These are phyloP conservation scores for Propsilocerus akamusi DNA, from an alignment of 1,140 invertebrate genomes.

Conservation along the genomic window DNA sequence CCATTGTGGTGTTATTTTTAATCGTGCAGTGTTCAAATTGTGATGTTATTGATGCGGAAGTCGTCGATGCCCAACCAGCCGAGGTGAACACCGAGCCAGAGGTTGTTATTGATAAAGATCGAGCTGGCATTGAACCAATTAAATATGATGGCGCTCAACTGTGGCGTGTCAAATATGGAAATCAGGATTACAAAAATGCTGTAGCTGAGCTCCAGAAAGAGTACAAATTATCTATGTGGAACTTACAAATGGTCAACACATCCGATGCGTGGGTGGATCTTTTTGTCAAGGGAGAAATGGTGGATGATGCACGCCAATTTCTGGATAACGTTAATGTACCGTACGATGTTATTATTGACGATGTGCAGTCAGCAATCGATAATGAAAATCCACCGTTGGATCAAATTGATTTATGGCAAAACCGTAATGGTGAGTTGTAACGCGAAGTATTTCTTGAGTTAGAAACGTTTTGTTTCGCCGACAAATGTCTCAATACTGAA, in stretches of 20 bases:
- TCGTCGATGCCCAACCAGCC: not conserved
- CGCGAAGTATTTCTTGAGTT: not conserved
- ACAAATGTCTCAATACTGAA: conserved; percentile 1
- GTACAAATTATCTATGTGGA: conserved; percentile 13
- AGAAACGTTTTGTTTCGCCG: too few relatives aligned
- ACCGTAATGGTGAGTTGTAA: conserved; percentile 42
- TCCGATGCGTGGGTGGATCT: conserved; percentile 45
- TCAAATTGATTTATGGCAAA: conserved; percentile 40
- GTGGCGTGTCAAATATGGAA: conserved; percentile 30
- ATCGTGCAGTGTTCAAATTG: not conserved
- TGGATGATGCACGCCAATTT: conserved; percentile 30
- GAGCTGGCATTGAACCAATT: conserved; percentile 13
- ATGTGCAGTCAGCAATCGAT: conserved; percentile 56
- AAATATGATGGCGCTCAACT: conserved; percentile 34
- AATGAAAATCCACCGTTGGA: conserved; percentile 50
- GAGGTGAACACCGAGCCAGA: not conserved
- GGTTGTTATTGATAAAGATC: not conserved
- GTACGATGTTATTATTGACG: conserved; percentile 47
- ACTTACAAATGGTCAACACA: conserved; percentile 19
- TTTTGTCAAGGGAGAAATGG: conserved; percentile 34
- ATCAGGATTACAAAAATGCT: conserved; percentile 19
- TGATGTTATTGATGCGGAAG: not conserved
- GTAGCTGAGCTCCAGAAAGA: conserved; percentile 21
- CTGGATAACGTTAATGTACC: conserved; percentile 33
- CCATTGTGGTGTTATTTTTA: not conserved